These are phyloP conservation scores for Trichonephila clavipes DNA, from an alignment of 1,140 invertebrate species.

Conservation along the genomic window DNA sequence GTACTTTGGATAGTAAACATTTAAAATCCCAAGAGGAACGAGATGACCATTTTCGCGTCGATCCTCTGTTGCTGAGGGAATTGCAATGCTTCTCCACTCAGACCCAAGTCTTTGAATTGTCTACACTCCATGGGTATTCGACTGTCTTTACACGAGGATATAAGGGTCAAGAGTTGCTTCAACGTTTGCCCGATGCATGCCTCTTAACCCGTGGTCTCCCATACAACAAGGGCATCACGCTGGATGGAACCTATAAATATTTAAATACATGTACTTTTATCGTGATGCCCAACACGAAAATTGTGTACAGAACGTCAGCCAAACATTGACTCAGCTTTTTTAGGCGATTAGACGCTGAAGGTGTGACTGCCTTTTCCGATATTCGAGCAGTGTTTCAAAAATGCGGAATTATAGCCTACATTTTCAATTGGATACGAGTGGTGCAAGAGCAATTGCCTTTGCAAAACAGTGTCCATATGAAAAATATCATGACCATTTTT, in stretches of 20 bases:
- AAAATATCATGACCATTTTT: too few species aligned
- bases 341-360: neutral
- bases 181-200: too few species aligned
- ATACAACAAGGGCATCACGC: neutral
- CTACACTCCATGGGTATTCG: too few species aligned
- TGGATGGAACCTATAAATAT: neutral
- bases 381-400: too few species aligned
- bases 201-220: too few species aligned
- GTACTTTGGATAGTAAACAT: neutral
- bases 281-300: neutral
- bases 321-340: neutral
- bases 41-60: neutral
- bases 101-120: neutral
- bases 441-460: too few species aligned
- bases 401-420: neutral
- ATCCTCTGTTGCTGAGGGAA: neutral
- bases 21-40: neutral
- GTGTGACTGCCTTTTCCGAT: neutral
- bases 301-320: neutral
- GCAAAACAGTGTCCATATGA: too few species aligned
- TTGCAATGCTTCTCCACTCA: neutral
- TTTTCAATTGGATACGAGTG: slow-evolving; percentile 11
- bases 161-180: too few species aligned
- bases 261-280: neutral
- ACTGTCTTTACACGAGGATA: too few species aligned